A percentile compares a stretch with the other conserved stretches of the same genome.
phyloP scores from a whole-genome alignment of 2,888 invertebrate species.

The Lepidocyrtoides sp. region DNA sequence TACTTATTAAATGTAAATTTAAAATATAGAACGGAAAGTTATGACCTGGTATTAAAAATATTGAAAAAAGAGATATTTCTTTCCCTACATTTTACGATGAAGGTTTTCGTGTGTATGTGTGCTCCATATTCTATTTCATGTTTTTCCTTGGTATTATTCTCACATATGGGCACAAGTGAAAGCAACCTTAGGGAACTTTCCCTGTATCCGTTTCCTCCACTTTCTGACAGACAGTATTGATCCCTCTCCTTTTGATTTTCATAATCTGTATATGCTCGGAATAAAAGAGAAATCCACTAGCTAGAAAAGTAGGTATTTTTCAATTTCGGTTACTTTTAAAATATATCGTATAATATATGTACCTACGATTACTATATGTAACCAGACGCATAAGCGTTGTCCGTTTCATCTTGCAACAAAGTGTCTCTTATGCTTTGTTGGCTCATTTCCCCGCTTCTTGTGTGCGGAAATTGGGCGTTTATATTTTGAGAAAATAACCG shows the following conservation, averaged over 20 bases:
- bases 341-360: not conserved
- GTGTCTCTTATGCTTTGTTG: not conserved
- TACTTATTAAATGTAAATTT: not conserved
- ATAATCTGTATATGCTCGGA: not conserved
- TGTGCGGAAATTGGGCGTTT: not conserved
- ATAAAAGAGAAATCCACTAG: not conserved
- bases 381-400: not conserved
- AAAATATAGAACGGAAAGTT: not conserved
- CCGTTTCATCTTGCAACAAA: not conserved
- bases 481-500: slow-evolving; percentile 1
- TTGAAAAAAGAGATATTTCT: not conserved
- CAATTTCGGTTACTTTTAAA: not conserved
- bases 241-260: slow-evolving; percentile 11
- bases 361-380: too few relatives aligned
- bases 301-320: not conserved
- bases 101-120: not conserved
- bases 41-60: not conserved
- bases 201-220: not conserved
- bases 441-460: not conserved
- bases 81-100: not conserved
- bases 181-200: not conserved
- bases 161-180: slow-evolving; percentile 4
- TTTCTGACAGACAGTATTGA: slow-evolving; percentile 14
- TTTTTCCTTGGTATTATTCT: not conserved
- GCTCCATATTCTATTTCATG: not conserved